These are phyloP conservation scores for Nemapogon koenigi DNA, from an alignment of 2,888 invertebrate genomes.

Conservation along the genomic window DNA sequence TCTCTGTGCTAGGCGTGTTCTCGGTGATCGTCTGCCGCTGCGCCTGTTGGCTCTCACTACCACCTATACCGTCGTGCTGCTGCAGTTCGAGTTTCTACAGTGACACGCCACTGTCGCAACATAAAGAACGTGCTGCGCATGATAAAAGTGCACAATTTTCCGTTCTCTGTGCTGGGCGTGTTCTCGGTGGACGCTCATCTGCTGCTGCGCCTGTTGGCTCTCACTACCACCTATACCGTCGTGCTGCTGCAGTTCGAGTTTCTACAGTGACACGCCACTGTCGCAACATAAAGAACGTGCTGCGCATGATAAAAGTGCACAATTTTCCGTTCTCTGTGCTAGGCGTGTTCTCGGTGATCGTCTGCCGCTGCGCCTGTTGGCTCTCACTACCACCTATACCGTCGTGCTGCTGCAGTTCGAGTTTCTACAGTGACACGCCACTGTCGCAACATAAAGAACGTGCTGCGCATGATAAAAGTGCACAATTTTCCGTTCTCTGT, in stretches of 20 bases:
- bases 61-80: conserved; percentile 13
- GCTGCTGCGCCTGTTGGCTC: conserved; percentile 5
- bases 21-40: conserved; percentile 3
- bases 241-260: conserved; percentile 14
- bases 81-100: conserved; percentile 12
- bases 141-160: conserved; percentile 1
- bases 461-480: conserved; percentile 9
- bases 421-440: background rate
- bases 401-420: conserved; percentile 13
- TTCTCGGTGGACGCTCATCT: conserved; percentile 7
- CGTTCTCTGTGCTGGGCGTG: conserved; percentile 7
- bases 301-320: conserved; percentile 8
- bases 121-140: conserved; percentile 13
- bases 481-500: conserved; percentile 4
- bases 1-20: conserved; percentile 9
- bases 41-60: conserved; percentile 10
- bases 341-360: conserved; percentile 5
- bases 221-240: conserved; percentile 13
- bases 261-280: background rate
- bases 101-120: background rate
- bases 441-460: conserved; percentile 11
- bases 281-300: conserved; percentile 11
- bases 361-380: conserved; percentile 6
- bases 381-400: conserved; percentile 13
- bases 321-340: conserved; percentile 5